Percentiles rank a stretch among this genome's conserved stretches.
phyloP scores from a whole-genome alignment of 30 jellyfish, hydroid and myxozoan species.

The Morbakka virulenta region DNA sequence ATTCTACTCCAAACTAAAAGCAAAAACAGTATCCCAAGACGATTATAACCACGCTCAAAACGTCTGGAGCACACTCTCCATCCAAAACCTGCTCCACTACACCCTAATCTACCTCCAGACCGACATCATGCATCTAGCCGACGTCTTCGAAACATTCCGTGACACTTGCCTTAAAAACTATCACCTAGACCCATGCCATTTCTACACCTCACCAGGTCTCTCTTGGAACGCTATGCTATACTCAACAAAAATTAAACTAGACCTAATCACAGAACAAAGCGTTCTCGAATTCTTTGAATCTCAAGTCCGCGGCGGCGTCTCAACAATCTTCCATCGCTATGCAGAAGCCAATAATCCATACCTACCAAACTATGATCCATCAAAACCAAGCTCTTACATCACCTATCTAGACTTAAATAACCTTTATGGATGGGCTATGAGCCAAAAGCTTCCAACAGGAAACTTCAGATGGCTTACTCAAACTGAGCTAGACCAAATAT shows the following conservation, averaged over 20 bases:
- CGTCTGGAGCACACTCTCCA: conserved; percentile 1
- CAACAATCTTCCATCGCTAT: no score
- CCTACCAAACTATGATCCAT: no score
- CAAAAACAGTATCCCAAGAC: conserved; percentile 1
- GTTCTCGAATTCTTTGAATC: no score
- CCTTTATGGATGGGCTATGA: conserved; percentile 83
- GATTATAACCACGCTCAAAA: conserved; percentile 39
- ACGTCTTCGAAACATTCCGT: no score
- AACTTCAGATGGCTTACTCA: conserved; percentile 52
- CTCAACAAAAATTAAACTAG: conserved; percentile 22
- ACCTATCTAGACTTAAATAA: conserved; percentile 67
- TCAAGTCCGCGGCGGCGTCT: no score
- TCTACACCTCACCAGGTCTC: conserved; percentile 53
- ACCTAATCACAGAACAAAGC: conserved; percentile 14
- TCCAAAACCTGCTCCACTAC: conserved; percentile 6
- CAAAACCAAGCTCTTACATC: conserved; percentile 5
- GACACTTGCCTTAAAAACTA: no score
- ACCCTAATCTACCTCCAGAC: conserved; percentile 14
- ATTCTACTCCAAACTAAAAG: background rate
- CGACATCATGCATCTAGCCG: background rate
- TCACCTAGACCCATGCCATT: conserved; percentile 5
- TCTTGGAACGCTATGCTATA: conserved; percentile 43
- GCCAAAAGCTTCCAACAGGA: conserved; percentile 56
- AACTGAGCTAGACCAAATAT: conserved; percentile 24
- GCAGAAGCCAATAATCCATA: no score